Conservation (phyloP, 2,113 vertebrate genomes). For the Miniopterus natalensis region DNA sequence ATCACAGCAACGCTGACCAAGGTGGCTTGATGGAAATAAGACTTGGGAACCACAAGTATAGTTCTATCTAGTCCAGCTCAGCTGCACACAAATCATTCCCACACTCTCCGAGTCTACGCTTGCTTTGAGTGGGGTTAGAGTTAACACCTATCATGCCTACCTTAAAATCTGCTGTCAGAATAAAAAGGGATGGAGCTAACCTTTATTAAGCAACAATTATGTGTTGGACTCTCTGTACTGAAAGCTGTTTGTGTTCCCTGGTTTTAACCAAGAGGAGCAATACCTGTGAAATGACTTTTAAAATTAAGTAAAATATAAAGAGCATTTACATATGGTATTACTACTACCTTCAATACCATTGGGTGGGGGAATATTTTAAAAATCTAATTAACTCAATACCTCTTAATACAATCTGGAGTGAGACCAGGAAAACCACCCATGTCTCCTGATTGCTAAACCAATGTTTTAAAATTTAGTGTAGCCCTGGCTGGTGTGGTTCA, state of each 20-base stretch:
- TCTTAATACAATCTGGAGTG: neutral
- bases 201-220: neutral
- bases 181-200: neutral
- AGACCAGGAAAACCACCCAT: neutral
- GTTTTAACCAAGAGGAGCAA: neutral
- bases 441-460: neutral
- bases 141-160: neutral
- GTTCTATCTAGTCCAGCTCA: neutral
- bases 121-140: neutral
- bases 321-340: neutral
- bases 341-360: neutral
- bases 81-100: neutral
- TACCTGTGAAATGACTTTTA: neutral
- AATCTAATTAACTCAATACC: neutral
- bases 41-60: rapidly evolving
- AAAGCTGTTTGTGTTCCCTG: neutral
- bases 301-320: neutral
- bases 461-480: neutral
- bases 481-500: no score
- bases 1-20: neutral
- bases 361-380: neutral
- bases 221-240: neutral
- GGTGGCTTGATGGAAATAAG: neutral
- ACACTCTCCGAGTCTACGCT: no score
- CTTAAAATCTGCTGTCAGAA: neutral